phyloP scores from a whole-genome alignment of 2,113 vertebrate genomes.

The Hirundichthys speculiger region DNA sequence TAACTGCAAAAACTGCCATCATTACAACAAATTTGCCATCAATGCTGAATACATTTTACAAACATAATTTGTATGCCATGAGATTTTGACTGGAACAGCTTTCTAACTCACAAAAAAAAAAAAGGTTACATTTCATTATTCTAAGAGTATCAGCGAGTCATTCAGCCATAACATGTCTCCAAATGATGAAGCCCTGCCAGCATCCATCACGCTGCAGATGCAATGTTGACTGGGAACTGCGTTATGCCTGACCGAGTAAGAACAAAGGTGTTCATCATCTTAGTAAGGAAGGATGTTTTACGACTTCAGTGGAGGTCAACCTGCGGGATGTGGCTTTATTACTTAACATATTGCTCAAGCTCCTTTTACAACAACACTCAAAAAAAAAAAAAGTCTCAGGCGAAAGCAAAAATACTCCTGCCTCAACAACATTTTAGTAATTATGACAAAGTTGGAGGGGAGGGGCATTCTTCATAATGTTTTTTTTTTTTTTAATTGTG shows the following conservation, averaged over 20 bases:
- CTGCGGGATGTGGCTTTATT: background rate
- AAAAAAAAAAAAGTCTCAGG: constrained; percentile 1
- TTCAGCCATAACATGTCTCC: constrained; percentile 3
- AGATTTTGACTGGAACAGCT: constrained; percentile 13
- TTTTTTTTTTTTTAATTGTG: too few relatives aligned
- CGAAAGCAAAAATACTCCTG: constrained; percentile 3
- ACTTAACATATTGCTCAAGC: background rate
- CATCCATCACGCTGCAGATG: constrained; percentile 48
- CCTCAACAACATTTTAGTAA: constrained; percentile 22
- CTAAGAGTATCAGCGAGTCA: constrained; percentile 1
- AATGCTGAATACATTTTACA: constrained; percentile 17
- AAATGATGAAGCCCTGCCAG: constrained; percentile 25
- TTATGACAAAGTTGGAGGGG: constrained; percentile 10
- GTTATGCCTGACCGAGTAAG: constrained; percentile 24
- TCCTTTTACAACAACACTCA: constrained; percentile 4
- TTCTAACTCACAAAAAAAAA: constrained; percentile 5
- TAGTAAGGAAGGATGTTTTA: constrained; percentile 25
- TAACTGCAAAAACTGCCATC: constrained; percentile 3
- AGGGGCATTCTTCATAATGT: too few relatives aligned
- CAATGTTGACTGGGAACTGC: constrained; percentile 31
- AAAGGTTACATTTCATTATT: constrained; percentile 28
- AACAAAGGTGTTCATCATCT: constrained; percentile 40
- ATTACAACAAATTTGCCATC: background rate
- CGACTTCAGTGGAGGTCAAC: constrained; percentile 44
- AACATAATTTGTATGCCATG: constrained; percentile 14